Base-by-base conservation (phyloP, 2,113 vertebrate genomes). In the Spea multiplicata region DNA sequence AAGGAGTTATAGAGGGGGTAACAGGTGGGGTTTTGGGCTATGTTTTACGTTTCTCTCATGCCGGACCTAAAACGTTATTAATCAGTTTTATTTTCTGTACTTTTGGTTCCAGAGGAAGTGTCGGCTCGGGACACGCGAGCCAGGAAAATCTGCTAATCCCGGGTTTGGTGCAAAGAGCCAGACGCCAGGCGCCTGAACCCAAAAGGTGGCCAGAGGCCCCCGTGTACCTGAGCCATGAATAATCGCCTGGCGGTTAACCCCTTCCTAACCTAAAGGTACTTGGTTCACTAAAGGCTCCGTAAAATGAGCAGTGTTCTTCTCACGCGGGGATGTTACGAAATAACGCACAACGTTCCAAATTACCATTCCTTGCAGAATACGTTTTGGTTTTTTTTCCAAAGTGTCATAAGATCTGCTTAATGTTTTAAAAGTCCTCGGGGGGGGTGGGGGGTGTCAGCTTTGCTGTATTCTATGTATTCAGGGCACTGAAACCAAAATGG, bases 61-160 rank as follows among this genome's bases (percentile, higher is more conserved):
- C n/a, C 6, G 46, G n/a, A 48, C 59, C 3, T 3, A 4, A 74
- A 65, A 65, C 44, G 47, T 12, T 4, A 50, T 48, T 50, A 52
- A 74, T 65, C 13, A 61, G 30, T 44, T 14, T 74, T 74, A 46
- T 52, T 74, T 74, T 74, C 61, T 74, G 16, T 50, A 17, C 57
- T 61, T 30, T 64, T 6, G 50, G 1, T 59, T 52, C 62, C 47
- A 74, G 46, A 65, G 47, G 73, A 65, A 65, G 61, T 66, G 61
- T 74, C 73, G 65, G 10, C 45, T 74, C 61, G 65, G 73, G 73
- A 74, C 61, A 74, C 5, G 16, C 1, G 8, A 65, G 73, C 73
- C 73, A 74, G 73, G 73, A 74, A 65, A 74, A 65, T 74, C 61
- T 65, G 59, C 9, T 66, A 65, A 74, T 65, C 59, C 61, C 17